phyloP scores from a whole-genome alignment of 2,888 invertebrate species.

The Tetheella fluctuosa region DNA sequence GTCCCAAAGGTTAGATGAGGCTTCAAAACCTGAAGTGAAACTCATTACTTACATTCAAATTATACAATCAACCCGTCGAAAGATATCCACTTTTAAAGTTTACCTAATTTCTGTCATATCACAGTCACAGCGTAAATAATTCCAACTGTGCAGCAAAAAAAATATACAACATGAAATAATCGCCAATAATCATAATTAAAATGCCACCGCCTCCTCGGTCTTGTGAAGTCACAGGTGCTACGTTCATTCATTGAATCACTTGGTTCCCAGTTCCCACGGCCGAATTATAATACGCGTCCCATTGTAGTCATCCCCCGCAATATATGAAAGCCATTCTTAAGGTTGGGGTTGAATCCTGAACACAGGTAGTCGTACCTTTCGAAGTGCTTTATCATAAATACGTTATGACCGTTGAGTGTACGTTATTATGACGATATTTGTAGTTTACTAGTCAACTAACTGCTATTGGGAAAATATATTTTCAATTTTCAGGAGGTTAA shows the following conservation, averaged over 20 bases:
- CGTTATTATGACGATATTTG: not conserved
- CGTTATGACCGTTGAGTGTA: constrained; percentile 64
- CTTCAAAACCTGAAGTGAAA: no score
- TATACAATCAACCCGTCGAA: no score
- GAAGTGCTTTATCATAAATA: constrained; percentile 54
- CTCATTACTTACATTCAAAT: no score
- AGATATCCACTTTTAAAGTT: no score
- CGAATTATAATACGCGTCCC: constrained; percentile 50
- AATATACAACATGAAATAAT: not conserved
- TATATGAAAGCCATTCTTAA: constrained; percentile 58
- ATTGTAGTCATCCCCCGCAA: constrained; percentile 67
- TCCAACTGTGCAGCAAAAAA: not conserved
- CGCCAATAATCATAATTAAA: constrained; percentile 15
- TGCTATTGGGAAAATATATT: no score
- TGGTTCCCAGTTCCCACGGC: constrained; percentile 68
- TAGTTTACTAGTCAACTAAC: not conserved
- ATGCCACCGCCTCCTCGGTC: constrained; percentile 39
- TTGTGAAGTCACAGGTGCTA: constrained; percentile 67
- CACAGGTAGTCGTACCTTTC: constrained; percentile 58
- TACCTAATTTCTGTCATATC: no score
- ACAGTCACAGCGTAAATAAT: no score
- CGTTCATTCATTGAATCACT: constrained; percentile 53
- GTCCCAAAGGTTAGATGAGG: no score
- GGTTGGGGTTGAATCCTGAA: constrained; percentile 70
- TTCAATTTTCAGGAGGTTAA: no score